Conservation (phyloP, 2,888 invertebrate species). For the Heliconius aoede region DNA sequence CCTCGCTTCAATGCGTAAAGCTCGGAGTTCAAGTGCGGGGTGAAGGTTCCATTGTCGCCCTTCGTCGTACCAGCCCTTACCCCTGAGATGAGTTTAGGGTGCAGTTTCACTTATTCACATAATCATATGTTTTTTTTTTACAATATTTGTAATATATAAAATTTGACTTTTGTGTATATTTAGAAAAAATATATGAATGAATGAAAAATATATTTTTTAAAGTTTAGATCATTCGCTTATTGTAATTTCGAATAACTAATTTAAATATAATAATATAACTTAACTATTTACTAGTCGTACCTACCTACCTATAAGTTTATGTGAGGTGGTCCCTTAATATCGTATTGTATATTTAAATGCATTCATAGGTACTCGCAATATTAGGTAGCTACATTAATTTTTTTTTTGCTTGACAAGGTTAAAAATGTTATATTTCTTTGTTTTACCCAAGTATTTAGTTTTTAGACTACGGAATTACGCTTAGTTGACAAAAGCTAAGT, state of each 20-base stretch:
- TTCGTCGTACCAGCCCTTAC: slow-evolving; percentile 48
- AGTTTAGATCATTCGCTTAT: background rate
- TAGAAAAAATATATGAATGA: background rate
- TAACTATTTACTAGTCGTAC: background rate
- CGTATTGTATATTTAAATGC: background rate
- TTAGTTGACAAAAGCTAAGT: slow-evolving; percentile 77
- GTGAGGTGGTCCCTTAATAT: background rate
- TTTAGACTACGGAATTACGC: slow-evolving; percentile 77
- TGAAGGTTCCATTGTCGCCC: slow-evolving; percentile 72
- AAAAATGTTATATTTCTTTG: slow-evolving; percentile 74
- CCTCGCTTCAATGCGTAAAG: slow-evolving; percentile 71
- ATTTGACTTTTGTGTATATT: background rate
- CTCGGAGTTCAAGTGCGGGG: slow-evolving; percentile 80
- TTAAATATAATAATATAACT: background rate
- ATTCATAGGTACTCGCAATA: background rate
- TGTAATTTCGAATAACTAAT: background rate
- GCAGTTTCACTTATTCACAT: slow-evolving; percentile 42
- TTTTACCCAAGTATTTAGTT: slow-evolving; percentile 64
- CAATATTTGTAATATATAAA: background rate
- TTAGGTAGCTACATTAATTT: background rate
- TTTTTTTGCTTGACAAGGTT: slow-evolving; percentile 61
- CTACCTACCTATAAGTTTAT: background rate
- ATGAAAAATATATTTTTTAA: background rate
- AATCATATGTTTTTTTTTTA: slow-evolving; percentile 27
- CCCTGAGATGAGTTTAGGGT: slow-evolving; percentile 46